Evolutionary conservation across 2,113 vertebrate species (phyloP).

Genomic region (Cercocebus atys): DNA sequence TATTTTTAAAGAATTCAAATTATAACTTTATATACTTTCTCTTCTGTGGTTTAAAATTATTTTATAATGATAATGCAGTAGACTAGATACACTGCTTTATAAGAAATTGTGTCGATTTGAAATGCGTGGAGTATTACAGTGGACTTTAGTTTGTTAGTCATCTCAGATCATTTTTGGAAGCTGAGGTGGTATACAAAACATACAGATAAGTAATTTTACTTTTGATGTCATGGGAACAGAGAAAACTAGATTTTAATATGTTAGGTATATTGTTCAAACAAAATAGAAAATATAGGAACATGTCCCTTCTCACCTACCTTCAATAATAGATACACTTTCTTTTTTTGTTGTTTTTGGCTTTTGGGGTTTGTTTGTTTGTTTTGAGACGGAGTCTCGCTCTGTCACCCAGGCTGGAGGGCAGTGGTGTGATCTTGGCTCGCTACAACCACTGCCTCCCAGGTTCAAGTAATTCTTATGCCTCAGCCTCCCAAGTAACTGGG

Average conservation of each 20-base stretch:
- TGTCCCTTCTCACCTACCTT: neutral
- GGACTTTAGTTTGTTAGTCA: neutral
- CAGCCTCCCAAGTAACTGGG: too few species aligned
- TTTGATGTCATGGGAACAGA: neutral
- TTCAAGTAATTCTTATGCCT: too few species aligned
- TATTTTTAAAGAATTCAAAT: slow-evolving; percentile 37
- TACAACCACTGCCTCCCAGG: too few species aligned
- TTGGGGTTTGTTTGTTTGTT: too few species aligned
- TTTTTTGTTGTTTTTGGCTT: too few species aligned
- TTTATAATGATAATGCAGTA: neutral
- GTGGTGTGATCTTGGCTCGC: too few species aligned
- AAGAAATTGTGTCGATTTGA: neutral
- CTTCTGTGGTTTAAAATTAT: neutral
- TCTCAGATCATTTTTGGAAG: neutral
- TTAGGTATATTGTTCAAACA: neutral
- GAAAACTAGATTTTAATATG: neutral
- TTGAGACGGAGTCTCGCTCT: too few species aligned
- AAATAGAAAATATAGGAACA: neutral
- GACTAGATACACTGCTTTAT: neutral
- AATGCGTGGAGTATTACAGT: neutral
- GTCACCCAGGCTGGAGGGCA: too few species aligned
- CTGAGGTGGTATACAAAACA: neutral
- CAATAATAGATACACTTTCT: neutral
- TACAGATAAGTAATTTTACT: neutral
- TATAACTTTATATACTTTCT: neutral